Base-by-base conservation (phyloP, 2,113 vertebrate species). In the Microcebus jonahi region DNA sequence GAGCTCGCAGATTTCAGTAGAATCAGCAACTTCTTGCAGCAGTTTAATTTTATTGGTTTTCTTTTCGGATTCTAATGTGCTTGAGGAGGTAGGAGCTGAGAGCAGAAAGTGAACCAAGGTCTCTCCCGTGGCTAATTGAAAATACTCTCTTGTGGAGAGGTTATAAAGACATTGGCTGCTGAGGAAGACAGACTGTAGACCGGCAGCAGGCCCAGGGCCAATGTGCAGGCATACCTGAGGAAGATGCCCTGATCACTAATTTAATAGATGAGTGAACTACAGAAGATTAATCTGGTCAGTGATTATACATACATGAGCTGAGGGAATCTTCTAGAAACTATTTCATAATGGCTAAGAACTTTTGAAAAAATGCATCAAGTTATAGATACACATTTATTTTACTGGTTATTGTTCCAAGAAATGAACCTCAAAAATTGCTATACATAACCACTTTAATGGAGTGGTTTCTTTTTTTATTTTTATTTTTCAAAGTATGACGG, bases 331-430 rank as follows among this genome's bases (percentile, higher is more conserved):
- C 68, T 85, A 96, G 81, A 36, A 88, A 27, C 34, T 93, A 42
- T 53, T 91, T 82, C 85, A 25, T 67, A 82, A 84, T 3, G n/a
- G 61, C 65, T n/a, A 84, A 45, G 31, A 11, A 63, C 9, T 96
- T 92, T 81, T 73, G 18, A 53, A 92, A 70, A 96, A 90, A 90
- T 34, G 7, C 50, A 70, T 90, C 57, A 20, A 55, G 85, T 20
- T 75, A 11, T 39, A 65, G 11, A 7, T 80, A 17, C 42, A 4
- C 2, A 25, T 71, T 97, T 83, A 57, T 48, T 95, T 87, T 91
- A 39, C 65, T 83, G 81, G 70, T 21, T 70, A 27, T 50, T 91
- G n/a, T 92, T 96, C 77, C 75, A 96, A 96, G 61, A 95, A 95
- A 68, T n/a, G 50, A 87, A 65, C 6, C 36, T 80, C 79, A 57